These are phyloP conservation scores for Corythaeola cristata DNA, from an alignment of 2,113 vertebrate genomes.

Conservation along the genomic window DNA sequence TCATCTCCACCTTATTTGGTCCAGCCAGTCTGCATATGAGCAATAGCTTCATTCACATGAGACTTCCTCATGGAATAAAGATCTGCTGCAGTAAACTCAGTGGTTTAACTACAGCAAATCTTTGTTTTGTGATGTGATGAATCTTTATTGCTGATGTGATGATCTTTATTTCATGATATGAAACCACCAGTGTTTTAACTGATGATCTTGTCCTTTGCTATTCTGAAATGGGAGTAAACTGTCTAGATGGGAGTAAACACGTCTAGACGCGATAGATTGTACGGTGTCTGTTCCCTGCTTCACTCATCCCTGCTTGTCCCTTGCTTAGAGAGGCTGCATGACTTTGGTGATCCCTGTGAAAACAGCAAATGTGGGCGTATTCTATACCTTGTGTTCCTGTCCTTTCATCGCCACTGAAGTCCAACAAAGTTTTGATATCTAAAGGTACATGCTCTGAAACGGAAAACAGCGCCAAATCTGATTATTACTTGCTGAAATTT, in stretches of 20 bases:
- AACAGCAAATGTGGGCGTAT: neutral
- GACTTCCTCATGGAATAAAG: neutral
- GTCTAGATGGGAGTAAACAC: too few relatives aligned
- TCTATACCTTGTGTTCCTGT: neutral
- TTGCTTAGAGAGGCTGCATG: neutral
- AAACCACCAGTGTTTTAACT: neutral
- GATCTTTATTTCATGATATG: neutral
- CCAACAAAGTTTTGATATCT: neutral
- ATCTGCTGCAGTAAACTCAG: neutral
- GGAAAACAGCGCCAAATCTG: neutral
- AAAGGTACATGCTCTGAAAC: neutral
- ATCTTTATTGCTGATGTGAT: neutral
- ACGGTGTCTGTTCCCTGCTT: fast-evolving
- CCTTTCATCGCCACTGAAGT: neutral
- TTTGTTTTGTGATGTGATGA: neutral
- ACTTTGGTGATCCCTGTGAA: neutral
- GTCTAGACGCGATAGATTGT: neutral
- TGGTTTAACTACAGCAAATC: neutral
- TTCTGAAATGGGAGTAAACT: neutral
- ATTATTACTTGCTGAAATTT: neutral
- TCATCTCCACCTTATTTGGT: neutral
- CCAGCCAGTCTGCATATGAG: neutral
- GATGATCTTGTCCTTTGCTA: neutral
- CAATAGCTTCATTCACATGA: neutral
- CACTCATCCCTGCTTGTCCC: neutral